Evolutionary conservation across 2,113 vertebrate species (phyloP), one percentile per base, ranked within the genome.

Genomic region (Indicator maculatus): DNA sequence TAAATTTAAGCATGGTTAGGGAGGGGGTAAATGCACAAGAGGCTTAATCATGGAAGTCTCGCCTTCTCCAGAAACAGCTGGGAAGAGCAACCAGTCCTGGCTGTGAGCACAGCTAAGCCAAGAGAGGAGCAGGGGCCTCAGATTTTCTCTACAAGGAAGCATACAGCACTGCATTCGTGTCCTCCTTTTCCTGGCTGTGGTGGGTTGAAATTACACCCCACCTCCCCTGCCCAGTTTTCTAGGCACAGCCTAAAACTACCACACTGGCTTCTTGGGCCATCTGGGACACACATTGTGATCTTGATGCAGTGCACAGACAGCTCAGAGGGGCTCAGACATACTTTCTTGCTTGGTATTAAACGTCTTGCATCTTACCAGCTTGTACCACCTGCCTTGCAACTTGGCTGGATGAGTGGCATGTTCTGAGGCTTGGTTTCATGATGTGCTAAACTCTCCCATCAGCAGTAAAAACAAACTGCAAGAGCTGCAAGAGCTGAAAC

Each of bases 111-210:
- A 72, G 59, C 72, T 50, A 66, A 77, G 50, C 59, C 91, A 67
- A 27, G 59, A 61, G 64, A 66, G 75, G 13, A 80, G 39, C 74
- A 89, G 71, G 27, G 85, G 21, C n/a, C 86, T 45, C 2, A 12
- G 72, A 30, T 6, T 55, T 36, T 20, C 70, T 64, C 63, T 9
- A n/a, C 55, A 18, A 66, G 77, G 71, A 70, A 79, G 41, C 20
- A 7, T 12, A 31, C 41, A 64, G 71, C 59, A 21, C n/a, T 58
- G 15, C 5, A 28, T 18, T 65, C 5, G 23, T 75, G 55, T 64
- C 86, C 82, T 87, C 14, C 65, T 93, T 93, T 91, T 58, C 86
- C 18, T 77, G 74, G 84, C 84, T 86, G 81, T 44, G 86, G 81
- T 85, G 81, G 47, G 67, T 8, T 3, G 0, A 39, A 27, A 70